Base-by-base conservation (phyloP, 2,797 vertebrate genomes). In the Pachyuromys duprasi region DNA sequence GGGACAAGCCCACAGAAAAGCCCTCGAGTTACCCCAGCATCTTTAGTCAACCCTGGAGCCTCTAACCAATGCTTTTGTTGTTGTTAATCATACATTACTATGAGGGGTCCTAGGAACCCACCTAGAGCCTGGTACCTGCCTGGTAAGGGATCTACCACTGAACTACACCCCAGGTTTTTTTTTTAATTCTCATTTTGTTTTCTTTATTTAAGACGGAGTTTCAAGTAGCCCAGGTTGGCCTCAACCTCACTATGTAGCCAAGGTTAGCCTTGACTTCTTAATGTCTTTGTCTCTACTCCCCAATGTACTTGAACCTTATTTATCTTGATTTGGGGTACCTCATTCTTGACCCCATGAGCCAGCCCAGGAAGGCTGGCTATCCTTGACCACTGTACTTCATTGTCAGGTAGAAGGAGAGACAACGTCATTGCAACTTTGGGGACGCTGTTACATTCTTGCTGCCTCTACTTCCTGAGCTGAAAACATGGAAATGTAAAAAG, bases 391-490 rank as follows among this genome's bases (percentile, higher is more conserved):
- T 74, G 53, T 18, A 36, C 65, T 72, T 39, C 49, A 28, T 28
- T 26, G 67, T 57, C 33, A 22, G 63, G 31, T 55, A 88, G 70
- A 49, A 8, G 28, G 31, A 53, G 24, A 20, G n/a, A 18, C 9
- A 60, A 49, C 9, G 53, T 74, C n/a, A 57, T 17, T 31, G n/a
- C 22, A 74, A 39, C n/a, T 55, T 76, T 1, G 6, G 60, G 31
- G 67, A 87, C 11, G 3, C 26, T 69, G 76, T 80, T 63, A n/a
- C 63, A 13, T 65, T 86, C 72, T 55, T 28, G 5, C 28, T 69
- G 69, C 76, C 80, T 93, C 92, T 18, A 26, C 84, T 88, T 88
- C 33, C 53, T 72, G n/a, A 69, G 17, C 90, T 91, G 28, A 53
- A 39, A 76, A 49, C 8, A 49, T 49, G 49, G 49, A 49, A 49